A percentile compares a stretch with the other conserved stretches of the same genome.
Conservation (phyloP, 2,888 invertebrate species). For the Drosophila affinis region DNA sequence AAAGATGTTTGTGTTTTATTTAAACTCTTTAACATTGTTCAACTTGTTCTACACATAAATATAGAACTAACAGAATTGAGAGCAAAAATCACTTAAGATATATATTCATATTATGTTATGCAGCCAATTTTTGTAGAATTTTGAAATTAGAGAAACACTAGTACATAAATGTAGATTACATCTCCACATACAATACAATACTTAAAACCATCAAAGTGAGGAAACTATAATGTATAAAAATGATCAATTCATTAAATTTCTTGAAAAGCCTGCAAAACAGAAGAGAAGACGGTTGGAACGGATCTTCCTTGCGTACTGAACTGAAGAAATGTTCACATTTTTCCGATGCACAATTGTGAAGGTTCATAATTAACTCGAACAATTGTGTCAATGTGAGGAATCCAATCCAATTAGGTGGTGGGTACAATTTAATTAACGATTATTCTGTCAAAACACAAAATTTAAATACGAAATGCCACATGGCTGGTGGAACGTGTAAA, state of each 20-base stretch:
- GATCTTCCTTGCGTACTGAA: too few relatives aligned
- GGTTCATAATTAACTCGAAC: background rate
- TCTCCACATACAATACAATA: conserved; percentile 27
- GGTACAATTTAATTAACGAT: conserved; percentile 2
- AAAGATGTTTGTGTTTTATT: conserved; percentile 60
- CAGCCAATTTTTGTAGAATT: conserved; percentile 39
- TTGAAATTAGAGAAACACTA: conserved; percentile 35
- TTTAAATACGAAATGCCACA: conserved; percentile 7
- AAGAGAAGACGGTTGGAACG: conserved; percentile 3
- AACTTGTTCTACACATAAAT: conserved; percentile 64
- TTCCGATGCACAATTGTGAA: background rate
- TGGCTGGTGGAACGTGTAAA: background rate
- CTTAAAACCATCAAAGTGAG: conserved; percentile 35
- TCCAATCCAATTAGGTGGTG: background rate
- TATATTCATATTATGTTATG: conserved; percentile 56
- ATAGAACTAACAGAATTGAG: conserved; percentile 69
- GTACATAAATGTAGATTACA: background rate
- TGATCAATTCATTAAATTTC: conserved; percentile 16
- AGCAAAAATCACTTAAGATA: conserved; percentile 66
- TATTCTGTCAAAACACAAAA: conserved; percentile 23
- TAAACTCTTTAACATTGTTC: conserved; percentile 55
- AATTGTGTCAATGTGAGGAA: background rate
- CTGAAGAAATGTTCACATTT: background rate
- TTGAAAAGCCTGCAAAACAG: conserved; percentile 11
- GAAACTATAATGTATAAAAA: conserved; percentile 2